These are phyloP conservation scores for Lycorma delicatula DNA, from an alignment of 1,140 invertebrate genomes.

Conservation along the genomic window DNA sequence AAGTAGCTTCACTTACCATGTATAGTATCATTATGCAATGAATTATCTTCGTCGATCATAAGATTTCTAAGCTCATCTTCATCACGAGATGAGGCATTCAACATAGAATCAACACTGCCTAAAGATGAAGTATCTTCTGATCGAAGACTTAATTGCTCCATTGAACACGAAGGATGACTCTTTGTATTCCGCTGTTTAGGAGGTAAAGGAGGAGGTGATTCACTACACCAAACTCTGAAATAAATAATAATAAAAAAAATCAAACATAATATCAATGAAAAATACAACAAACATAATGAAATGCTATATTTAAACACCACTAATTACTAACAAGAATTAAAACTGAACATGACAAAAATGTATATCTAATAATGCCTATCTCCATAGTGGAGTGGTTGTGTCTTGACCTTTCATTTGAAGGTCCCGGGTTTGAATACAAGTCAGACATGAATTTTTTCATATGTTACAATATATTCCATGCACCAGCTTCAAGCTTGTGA, in stretches of 20 bases:
- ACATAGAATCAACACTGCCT: slow-evolving; percentile 72
- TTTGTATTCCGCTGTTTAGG: slow-evolving; percentile 54
- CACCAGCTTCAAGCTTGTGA: too few relatives aligned
- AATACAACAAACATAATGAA: not conserved
- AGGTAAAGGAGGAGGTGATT: slow-evolving; percentile 63
- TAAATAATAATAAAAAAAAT: not conserved
- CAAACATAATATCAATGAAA: too few relatives aligned
- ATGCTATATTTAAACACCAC: not conserved
- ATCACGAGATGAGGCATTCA: slow-evolving; percentile 72
- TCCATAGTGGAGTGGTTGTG: too few relatives aligned
- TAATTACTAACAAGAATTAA: too few relatives aligned
- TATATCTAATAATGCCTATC: too few relatives aligned
- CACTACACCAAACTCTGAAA: slow-evolving; percentile 21
- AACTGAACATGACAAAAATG: too few relatives aligned
- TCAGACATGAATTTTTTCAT: too few relatives aligned
- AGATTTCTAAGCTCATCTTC: slow-evolving; percentile 53
- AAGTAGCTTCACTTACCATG: slow-evolving; percentile 16
- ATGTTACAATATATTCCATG: too few relatives aligned
- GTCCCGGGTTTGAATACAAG: too few relatives aligned
- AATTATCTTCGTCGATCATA: slow-evolving; percentile 48
- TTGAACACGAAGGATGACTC: slow-evolving; percentile 28
- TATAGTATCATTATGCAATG: slow-evolving; percentile 34
- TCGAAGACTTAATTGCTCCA: slow-evolving; percentile 43
- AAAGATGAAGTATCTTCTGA: slow-evolving; percentile 59
- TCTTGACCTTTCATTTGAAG: too few relatives aligned